Conservation (phyloP, 2,888 invertebrate genomes). For the Pristionchus mayeri region DNA sequence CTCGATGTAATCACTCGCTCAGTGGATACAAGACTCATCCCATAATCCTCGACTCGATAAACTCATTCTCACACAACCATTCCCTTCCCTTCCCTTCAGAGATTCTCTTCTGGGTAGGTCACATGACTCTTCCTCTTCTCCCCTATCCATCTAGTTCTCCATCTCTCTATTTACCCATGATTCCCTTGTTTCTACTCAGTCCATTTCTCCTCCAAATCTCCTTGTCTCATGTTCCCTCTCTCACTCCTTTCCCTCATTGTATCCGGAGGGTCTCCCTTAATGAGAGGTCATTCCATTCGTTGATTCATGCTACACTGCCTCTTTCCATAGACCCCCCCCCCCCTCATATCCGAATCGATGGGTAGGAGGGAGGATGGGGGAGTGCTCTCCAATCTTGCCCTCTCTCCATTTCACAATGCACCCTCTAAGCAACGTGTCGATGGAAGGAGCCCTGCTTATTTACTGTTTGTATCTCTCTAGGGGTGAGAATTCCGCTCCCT, state of each 20-base stretch:
- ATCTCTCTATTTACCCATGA: slow-evolving; percentile 30
- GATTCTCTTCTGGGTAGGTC: slow-evolving; percentile 16
- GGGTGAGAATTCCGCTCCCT: slow-evolving; percentile 34
- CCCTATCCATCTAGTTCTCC: slow-evolving; percentile 4
- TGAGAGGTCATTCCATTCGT: slow-evolving; percentile 5
- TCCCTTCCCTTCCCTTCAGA: neutral
- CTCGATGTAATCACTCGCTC: neutral
- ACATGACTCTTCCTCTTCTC: slow-evolving; percentile 34
- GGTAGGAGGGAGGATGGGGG: neutral
- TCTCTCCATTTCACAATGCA: slow-evolving; percentile 12
- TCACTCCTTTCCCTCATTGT: slow-evolving; percentile 20
- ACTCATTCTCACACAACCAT: slow-evolving; percentile 36
- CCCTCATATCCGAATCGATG: slow-evolving; percentile 26
- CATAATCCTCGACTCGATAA: slow-evolving; percentile 9
- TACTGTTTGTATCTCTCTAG: neutral
- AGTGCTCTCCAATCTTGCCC: neutral
- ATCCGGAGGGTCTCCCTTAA: slow-evolving; percentile 1
- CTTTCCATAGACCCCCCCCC: neutral
- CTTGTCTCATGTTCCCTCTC: slow-evolving; percentile 23
- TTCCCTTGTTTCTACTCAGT: neutral
- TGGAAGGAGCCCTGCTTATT: slow-evolving; percentile 14
- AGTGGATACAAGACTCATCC: neutral
- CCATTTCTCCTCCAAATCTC: neutral
- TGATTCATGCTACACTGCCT: slow-evolving; percentile 30
- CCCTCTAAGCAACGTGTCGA: slow-evolving; percentile 11